Base-by-base conservation (phyloP, 2,888 invertebrate species). In the Luffia ferchaultella region DNA sequence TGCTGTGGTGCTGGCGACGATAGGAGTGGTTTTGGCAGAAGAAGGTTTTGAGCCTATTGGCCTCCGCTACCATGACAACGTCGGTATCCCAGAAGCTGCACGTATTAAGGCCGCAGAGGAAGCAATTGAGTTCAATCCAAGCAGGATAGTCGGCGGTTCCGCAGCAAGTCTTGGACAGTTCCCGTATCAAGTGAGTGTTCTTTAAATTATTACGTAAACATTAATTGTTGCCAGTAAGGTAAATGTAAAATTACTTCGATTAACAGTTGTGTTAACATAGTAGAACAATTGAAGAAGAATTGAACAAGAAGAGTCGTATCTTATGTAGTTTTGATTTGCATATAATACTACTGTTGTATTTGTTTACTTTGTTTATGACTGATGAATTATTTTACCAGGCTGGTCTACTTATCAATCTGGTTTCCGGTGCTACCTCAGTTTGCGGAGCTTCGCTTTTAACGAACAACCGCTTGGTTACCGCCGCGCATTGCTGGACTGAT, bases 61-160 rank as follows among this genome's bases (percentile, higher is more conserved):
- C 3, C n/a, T 42, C 42, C n/a, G 18, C 50, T 71, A 71, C 59
- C 70, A 71, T 50, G 58, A 60, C 18, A 54, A 55, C 3, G 53
- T 63, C 17, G 69, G 71, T 2, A 62, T 71, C 16, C 56, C 58
- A 0, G 57, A 60, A 43, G 68, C 68, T 1, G 57, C 58, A 1
- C 57, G 61, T 20, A 60, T 69, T 53, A 55, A 52, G 50, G 52
- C 53, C 2, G 50, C 50, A 0, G 67, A 68, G 49, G 53, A 56
- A 5, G 57, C 59, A 17, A 17, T 43, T 20, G 43, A 20, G 15
- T 17, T 20, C 16, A 20, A 42, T n/a, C 20, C 42, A 20, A 16
- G 43, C 41, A 60, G 62, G 52, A 59, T 69, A 41, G 60, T 59
- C 20, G 68, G 70, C 15, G 70, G 69, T 18, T 61, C 64, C 12